Percentiles rank a stretch among this genome's conserved stretches.
phyloP scores from a whole-genome alignment of 2,797 vertebrate species.

The Emydoidea blandingii region DNA sequence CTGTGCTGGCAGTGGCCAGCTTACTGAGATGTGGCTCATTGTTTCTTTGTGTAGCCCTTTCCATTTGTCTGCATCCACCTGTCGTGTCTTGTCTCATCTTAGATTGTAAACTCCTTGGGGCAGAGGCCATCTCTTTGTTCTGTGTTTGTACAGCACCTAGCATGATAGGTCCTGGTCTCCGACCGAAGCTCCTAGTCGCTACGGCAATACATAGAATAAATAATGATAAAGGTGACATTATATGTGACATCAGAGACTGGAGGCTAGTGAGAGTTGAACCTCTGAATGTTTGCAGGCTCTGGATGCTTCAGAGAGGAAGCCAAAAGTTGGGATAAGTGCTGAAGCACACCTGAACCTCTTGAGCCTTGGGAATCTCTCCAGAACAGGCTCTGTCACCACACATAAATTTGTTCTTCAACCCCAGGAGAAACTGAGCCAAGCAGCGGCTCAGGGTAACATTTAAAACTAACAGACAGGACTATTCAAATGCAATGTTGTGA shows the following conservation, averaged over 20 bases:
- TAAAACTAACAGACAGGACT: not conserved
- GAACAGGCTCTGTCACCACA: not conserved
- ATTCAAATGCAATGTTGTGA: not conserved
- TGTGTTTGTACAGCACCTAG: not conserved
- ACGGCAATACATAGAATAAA: not conserved
- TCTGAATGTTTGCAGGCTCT: not conserved
- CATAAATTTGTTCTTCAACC: not conserved
- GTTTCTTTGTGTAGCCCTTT: not conserved
- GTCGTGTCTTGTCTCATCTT: not conserved
- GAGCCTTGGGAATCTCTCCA: not conserved
- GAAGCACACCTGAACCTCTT: not conserved
- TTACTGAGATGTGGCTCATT: not conserved
- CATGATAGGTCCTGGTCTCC: not conserved
- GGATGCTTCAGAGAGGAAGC: not conserved
- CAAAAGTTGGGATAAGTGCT: not conserved
- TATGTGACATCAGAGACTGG: not conserved
- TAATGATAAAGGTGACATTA: not conserved
- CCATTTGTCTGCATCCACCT: not conserved
- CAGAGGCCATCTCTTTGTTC: not conserved
- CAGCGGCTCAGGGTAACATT: not conserved
- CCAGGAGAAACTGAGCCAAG: not conserved
- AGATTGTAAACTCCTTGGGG: not conserved
- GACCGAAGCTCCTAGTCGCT: not conserved
- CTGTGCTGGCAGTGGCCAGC: too few species aligned
- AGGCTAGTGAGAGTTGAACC: not conserved